Evolutionary conservation across 2,113 vertebrate species (phyloP).

Genomic region (Bettongia penicillata): DNA sequence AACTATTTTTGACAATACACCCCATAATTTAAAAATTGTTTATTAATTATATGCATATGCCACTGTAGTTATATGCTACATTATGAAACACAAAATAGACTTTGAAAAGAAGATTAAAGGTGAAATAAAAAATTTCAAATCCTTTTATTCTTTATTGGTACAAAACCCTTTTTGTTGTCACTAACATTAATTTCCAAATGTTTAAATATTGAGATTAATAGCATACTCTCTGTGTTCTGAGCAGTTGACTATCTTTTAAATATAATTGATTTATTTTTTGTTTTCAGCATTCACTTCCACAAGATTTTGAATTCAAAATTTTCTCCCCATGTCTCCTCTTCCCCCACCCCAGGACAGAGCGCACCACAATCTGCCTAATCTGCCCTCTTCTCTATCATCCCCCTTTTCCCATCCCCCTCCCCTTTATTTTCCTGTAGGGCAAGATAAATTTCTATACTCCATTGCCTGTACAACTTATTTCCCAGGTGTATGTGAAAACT

Average conservation of each 20-base stretch:
- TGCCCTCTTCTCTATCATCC: no score
- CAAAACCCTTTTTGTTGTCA: not conserved
- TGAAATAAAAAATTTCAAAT: not conserved
- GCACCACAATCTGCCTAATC: no score
- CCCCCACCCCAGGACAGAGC: no score
- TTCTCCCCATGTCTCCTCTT: no score
- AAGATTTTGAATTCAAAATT: no score
- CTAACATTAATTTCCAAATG: not conserved
- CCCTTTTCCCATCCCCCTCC: no score
- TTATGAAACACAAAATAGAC: not conserved
- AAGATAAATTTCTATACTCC: no score
- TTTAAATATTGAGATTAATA: not conserved
- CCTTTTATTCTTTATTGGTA: not conserved
- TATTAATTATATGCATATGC: not conserved
- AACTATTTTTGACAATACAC: not conserved
- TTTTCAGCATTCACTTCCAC: no score
- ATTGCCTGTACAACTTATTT: no score
- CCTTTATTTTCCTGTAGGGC: no score
- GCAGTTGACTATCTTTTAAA: not conserved
- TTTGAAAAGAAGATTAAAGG: not conserved
- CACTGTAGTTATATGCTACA: not conserved
- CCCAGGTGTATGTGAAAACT: no score
- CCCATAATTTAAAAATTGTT: not conserved
- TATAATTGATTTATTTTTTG: no score
- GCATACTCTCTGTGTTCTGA: not conserved